Evolutionary conservation across 2,888 invertebrate species (phyloP), one percentile per base, ranked within the genome.

Genomic region (Drosophila neonasuta): DNA sequence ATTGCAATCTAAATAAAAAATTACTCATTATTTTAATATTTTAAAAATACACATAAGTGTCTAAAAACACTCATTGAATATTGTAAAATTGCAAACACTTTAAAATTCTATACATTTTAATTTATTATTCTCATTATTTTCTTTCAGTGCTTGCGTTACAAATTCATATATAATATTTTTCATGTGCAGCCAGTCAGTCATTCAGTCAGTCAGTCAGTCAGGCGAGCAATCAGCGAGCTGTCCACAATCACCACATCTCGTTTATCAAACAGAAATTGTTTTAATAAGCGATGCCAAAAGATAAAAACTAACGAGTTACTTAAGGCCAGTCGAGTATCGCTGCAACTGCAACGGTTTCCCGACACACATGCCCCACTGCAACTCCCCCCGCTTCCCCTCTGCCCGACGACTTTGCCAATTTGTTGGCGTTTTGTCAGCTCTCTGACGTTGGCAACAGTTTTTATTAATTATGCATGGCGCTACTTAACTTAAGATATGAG

Each of bases 291-390:
- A 87, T 86, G 68, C 59, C 71, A 75, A 69, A 64, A 77, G 87
- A 83, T 86, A 86, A 85, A 77, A 84, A 68, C 78, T 86, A 86
- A 87, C 84, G 79, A 85, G 86, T 86, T 82, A 83, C 69, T 85
- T 80, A 78, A 74, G 69, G 72, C 64, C 68, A 51, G 48, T 30
- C 24, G 32, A 60, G 48, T 17, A 32, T 11, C 62, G 36, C n/a
- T 13, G 49, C 56, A 34, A 45, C 50, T 55, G 49, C 42, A 48
- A 42, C 24, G 24, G 30, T 15, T 13, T 4, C 10, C 55, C 24
- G 24, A 3, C 45, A 6, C 54, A 13, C 32, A 55, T 17, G n/a
- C 13, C 17, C 34, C 34, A 36, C 24, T 3, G 44, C 39, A 9
- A 15, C 39, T 9, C 2, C 34, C 10, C 13, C 24, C 39, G 4